Conservation (phyloP, 2,113 vertebrate genomes). For the Ceuthmochares aereus region DNA sequence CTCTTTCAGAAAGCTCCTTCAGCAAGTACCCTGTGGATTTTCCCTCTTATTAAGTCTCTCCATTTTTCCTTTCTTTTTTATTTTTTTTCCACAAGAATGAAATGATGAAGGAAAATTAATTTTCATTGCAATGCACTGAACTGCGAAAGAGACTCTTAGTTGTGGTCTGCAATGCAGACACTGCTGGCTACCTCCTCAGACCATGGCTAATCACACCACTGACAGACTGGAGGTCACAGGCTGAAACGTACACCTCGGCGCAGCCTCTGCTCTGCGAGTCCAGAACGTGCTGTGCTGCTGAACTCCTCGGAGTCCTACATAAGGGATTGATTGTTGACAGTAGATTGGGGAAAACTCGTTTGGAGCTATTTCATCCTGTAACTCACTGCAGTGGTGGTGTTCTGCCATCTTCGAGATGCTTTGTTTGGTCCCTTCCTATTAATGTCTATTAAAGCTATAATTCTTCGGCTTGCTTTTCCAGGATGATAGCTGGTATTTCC, state of each 20-base stretch:
- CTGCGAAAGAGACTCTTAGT: constrained; percentile 53
- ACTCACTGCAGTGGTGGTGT: not conserved
- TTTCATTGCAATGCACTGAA: constrained; percentile 62
- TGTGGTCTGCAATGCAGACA: constrained; percentile 68
- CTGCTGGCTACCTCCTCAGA: constrained; percentile 60
- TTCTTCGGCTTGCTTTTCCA: not conserved
- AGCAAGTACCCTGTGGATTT: constrained; percentile 43
- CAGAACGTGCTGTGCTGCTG: fast-evolving
- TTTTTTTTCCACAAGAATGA: not conserved
- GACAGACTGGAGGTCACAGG: constrained; percentile 57
- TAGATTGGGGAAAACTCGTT: not conserved
- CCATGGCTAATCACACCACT: constrained; percentile 63
- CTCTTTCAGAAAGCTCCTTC: constrained; percentile 43
- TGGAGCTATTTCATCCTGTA: not conserved
- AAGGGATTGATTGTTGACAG: not conserved
- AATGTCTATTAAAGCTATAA: not conserved
- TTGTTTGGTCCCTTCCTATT: not conserved
- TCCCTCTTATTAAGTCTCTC: not conserved
- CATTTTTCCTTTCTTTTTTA: not conserved
- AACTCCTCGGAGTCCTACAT: not conserved
- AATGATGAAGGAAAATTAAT: constrained; percentile 67
- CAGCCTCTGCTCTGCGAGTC: not conserved
- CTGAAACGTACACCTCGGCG: not conserved
- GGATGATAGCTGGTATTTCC: not conserved
- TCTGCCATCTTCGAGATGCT: not conserved